phyloP scores from a whole-genome alignment of 53 echinoderm and acorn worm genomes.

The Apostichopus leukothele region DNA sequence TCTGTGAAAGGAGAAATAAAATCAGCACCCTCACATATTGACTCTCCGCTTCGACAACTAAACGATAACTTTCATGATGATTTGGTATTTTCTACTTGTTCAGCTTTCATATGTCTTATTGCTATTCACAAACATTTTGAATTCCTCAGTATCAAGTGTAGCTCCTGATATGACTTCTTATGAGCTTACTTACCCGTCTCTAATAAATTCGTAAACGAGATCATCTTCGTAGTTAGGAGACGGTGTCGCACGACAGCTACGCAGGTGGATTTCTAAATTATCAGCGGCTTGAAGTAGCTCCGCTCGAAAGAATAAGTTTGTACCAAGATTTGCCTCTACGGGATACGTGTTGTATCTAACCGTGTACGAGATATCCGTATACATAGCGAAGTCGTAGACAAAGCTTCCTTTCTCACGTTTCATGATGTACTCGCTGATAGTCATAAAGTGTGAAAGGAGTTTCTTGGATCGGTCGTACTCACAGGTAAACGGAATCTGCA shows the following conservation, averaged over 20 bases:
- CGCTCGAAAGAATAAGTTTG: conserved; percentile 12
- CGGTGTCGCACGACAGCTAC: conserved; percentile 27
- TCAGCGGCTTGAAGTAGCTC: not conserved
- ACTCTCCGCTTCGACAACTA: too few species aligned
- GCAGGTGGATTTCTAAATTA: conserved; percentile 26
- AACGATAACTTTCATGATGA: too few species aligned
- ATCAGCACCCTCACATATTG: too few species aligned
- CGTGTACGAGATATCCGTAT: not conserved
- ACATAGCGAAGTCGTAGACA: conserved; percentile 4
- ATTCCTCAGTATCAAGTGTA: too few species aligned
- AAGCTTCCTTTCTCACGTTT: conserved; percentile 11
- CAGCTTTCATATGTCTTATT: too few species aligned
- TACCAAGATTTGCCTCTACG: not conserved
- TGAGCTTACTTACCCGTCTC: conserved; percentile 11
- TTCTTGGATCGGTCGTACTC: conserved; percentile 23
- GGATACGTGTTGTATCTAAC: conserved; percentile 18
- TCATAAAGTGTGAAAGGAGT: not conserved
- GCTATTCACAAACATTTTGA: too few species aligned
- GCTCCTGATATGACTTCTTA: too few species aligned
- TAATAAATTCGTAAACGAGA: conserved; percentile 28
- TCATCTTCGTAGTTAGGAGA: conserved; percentile 15
- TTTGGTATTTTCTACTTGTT: too few species aligned
- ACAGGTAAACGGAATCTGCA: conserved; percentile 14
- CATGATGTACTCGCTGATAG: not conserved
- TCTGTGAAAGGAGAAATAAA: not conserved